Conservation (phyloP, 2,888 invertebrate genomes). For the Marasmarcha lunaedactyla region DNA sequence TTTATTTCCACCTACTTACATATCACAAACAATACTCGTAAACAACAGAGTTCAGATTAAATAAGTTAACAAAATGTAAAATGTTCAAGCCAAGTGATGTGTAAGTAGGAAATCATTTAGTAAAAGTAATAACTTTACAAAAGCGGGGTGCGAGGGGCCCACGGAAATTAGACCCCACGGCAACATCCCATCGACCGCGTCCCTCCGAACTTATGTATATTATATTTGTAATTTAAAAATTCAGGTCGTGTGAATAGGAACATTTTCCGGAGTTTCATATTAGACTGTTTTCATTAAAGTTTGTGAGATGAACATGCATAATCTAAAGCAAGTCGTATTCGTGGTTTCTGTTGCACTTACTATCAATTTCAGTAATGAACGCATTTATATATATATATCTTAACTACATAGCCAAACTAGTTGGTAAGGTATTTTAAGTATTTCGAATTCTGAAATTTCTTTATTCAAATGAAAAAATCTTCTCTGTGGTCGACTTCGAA, state of each 20-base stretch:
- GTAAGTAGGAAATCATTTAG: constrained; percentile 6
- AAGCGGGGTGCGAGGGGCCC: constrained; percentile 19
- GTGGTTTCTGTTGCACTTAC: too few relatives aligned
- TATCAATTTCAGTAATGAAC: too few relatives aligned
- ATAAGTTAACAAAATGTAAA: constrained; percentile 16
- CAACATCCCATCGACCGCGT: constrained; percentile 34
- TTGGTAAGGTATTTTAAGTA: too few relatives aligned
- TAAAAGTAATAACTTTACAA: constrained; percentile 27
- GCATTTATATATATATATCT: too few relatives aligned
- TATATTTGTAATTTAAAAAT: too few relatives aligned
- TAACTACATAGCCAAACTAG: too few relatives aligned
- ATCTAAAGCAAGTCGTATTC: neutral
- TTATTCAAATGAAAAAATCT: too few relatives aligned
- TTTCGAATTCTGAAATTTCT: too few relatives aligned
- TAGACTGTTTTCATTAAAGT: neutral
- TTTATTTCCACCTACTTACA: too few relatives aligned
- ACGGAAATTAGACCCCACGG: constrained; percentile 45
- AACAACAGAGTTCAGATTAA: neutral
- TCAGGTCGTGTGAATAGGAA: neutral
- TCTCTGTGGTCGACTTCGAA: too few relatives aligned
- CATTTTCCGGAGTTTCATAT: neutral
- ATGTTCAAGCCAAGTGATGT: constrained; percentile 32
- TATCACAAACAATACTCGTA: too few relatives aligned
- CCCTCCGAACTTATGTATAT: constrained; percentile 22
- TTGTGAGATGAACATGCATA: neutral